phyloP scores from a whole-genome alignment of 2,797 vertebrate species.

The Psittacula derbiana region DNA sequence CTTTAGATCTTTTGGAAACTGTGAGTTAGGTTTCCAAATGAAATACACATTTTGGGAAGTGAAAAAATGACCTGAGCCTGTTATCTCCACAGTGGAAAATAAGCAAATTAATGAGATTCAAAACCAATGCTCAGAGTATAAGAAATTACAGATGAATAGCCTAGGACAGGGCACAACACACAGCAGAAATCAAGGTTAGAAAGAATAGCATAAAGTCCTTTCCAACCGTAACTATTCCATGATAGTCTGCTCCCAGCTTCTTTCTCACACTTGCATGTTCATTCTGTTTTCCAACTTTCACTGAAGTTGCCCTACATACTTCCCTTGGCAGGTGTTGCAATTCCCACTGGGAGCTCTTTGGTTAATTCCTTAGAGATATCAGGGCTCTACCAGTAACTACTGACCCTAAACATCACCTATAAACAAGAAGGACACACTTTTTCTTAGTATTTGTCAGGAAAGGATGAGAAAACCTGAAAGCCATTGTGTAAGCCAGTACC shows the following conservation, averaged over 20 bases:
- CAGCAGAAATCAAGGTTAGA: not conserved
- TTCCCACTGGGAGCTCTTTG: not conserved
- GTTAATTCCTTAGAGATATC: not conserved
- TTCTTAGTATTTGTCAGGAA: not conserved
- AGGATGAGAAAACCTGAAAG: not conserved
- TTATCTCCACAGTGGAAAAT: not conserved
- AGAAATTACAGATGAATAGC: not conserved
- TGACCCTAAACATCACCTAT: not conserved
- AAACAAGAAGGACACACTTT: rapidly evolving
- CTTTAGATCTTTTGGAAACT: not conserved
- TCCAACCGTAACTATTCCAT: not conserved
- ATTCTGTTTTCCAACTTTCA: not conserved
- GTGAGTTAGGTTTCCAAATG: not conserved
- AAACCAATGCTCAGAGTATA: not conserved
- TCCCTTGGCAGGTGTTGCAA: not conserved
- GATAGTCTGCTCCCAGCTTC: not conserved
- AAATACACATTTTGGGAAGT: not conserved
- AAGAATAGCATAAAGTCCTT: not conserved
- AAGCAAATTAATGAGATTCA: not conserved
- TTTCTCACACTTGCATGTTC: not conserved
- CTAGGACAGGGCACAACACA: not conserved
- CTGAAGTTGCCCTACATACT: not conserved
- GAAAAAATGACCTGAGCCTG: rapidly evolving
- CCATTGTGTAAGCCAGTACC: not conserved
- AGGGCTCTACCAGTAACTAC: not conserved